A percentile compares a stretch with the other conserved stretches of the same genome.
Evolutionary conservation across 2,888 invertebrate species (phyloP).

Genomic region (Anthophora plumipes): DNA sequence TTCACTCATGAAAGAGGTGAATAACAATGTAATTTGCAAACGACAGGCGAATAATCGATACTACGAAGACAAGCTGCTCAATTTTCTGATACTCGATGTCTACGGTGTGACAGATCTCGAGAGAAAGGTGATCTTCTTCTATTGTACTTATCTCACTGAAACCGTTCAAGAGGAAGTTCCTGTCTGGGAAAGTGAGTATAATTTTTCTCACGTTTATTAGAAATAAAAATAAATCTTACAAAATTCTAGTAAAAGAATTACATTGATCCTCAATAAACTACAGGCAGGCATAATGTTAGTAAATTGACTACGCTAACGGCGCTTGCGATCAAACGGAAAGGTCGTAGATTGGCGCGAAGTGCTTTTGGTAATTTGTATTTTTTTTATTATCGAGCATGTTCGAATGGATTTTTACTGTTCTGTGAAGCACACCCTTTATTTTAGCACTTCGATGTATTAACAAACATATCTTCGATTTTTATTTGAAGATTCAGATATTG

Average conservation of each 20-base stretch:
- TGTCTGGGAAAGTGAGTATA: conserved; percentile 89
- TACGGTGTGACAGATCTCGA: conserved; percentile 85
- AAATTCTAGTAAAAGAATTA: not conserved
- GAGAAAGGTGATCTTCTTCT: conserved; percentile 88
- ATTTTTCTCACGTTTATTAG: not conserved
- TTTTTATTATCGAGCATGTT: not conserved
- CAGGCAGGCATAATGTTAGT: conserved; percentile 66
- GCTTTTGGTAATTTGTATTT: conserved; percentile 75
- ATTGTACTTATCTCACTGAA: conserved; percentile 90
- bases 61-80: conserved; percentile 85
- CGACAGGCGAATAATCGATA: conserved; percentile 85
- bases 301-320: conserved; percentile 77
- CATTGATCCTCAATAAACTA: conserved; percentile 22
- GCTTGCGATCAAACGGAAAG: conserved; percentile 74
- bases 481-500: too few relatives aligned
- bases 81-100: conserved; percentile 86
- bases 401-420: too few relatives aligned
- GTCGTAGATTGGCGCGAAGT: conserved; percentile 79
- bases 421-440: too few relatives aligned
- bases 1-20: not conserved
- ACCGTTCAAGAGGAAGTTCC: conserved; percentile 91
- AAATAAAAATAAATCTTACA: not conserved
- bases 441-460: too few relatives aligned
- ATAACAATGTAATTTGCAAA: conserved; percentile 1
- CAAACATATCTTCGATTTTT: too few relatives aligned